Base-by-base conservation (phyloP, 2,797 vertebrate species). In the Naso thynnoides region DNA sequence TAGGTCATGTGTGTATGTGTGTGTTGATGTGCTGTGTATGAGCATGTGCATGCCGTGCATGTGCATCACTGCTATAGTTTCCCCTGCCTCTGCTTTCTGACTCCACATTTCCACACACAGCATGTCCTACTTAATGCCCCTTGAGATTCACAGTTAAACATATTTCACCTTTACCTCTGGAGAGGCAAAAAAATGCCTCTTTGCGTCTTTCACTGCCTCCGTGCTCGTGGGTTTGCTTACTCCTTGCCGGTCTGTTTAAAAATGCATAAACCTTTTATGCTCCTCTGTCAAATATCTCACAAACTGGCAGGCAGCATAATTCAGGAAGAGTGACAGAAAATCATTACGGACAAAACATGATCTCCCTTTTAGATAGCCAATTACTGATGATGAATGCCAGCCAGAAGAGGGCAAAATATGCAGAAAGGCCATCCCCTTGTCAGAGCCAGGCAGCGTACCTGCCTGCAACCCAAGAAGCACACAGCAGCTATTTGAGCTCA, bases 321-420 rank as follows among this genome's bases (percentile, higher is more conserved):
- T 82, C 67, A 76, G 62, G n/a, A 36, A 8, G 59, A 73, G 36
- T 67, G 84, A 82, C 74, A 75, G 86, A 82, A 90, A 91, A 91
- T 88, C 85, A 57, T 79, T 87, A 59, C 0, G 52, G 77, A 84
- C 53, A 63, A 83, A 86, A 86, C 86, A 78, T 65, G 72, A 86
- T 85, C 80, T 88, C 66, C 65, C 41, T 76, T 75, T 81, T 48
- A 63, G 60, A 84, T 47, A 54, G 77, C 81, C 89, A 88, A 91
- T 92, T 91, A 91, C 68, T 64, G 79, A 36, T 33, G 81, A 88
- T 82, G 69, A 85, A 88, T 85, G 73, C 63, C 84, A 86, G 70
- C 39, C 36, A 54, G 74, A 38, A 62, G 67, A 76, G 71, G 60
- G 66, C 66, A 64, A 82, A 78, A 79, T 72, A 83, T 81, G 79